Evolutionary conservation across 2,797 vertebrate species (phyloP), one percentile per base, ranked within the genome.

Genomic region (Tympanoctomys barrerae): DNA sequence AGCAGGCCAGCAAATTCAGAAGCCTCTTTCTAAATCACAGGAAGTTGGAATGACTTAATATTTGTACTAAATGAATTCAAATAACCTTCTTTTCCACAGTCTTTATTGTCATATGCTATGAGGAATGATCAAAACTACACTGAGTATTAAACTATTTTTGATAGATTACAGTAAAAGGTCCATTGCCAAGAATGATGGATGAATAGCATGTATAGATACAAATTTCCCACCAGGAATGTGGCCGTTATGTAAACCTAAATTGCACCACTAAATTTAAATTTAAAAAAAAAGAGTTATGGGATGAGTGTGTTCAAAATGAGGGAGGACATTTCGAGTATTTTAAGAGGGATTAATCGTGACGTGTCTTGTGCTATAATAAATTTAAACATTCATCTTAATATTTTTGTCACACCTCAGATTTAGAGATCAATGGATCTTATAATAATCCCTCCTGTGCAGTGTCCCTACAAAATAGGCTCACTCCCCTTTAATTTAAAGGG

Each of bases 21-120:
- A 81, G 22, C 57, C 92, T 62, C 81, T 95, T 96, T 90, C 75
- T 42, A 91, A 83, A 28, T 89, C 68, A 87, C 36, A 88, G 77
- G 88, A 91, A 90, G 71, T 82, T 92, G 31, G 21, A 96, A 70
- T 75, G 54, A 73, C 93, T 96, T 91, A 66, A 88, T 93, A 95
- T 87, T 80, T n/a, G 18, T 73, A 36, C 79, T 57, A 85, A 90
- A 88, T 86, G 28, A 95, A 94, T 89, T 57, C 62, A 85, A 81
- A 85, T 33, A 87, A n/a, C 5, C 24, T 64, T 33, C 42, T 36
- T 86, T 68, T n/a, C 73, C 19, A 14, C 71, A 52, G 9, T 21
- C 75, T 92, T 95, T 82, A 83, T 64, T 88, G 21, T 64, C 90
- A 4, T 6, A 46, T 14, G 14, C 71, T 75, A 28, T 24, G 42